Evolutionary conservation across 30 jellyfish, hydroid and myxozoan genomes (phyloP).

Genomic region (Aurelia sp.): DNA sequence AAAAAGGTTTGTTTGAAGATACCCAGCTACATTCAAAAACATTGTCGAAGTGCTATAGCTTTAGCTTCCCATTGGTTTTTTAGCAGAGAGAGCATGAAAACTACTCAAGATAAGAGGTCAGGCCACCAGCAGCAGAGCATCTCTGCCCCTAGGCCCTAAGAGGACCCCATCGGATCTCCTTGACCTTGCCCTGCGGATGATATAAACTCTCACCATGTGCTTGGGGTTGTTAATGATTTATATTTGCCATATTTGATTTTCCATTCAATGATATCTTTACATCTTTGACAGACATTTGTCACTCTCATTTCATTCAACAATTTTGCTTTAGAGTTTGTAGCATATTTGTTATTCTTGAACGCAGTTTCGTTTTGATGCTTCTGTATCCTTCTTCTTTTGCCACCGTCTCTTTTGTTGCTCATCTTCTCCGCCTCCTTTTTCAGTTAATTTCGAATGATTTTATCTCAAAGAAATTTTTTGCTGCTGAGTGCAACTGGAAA

Average conservation of each 20-base stretch:
- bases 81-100: no score
- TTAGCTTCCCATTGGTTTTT: no score
- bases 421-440: neutral
- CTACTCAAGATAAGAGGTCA: no score
- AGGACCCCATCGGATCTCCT: neutral
- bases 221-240: conserved; percentile 86
- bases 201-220: conserved; percentile 74
- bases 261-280: conserved; percentile 95
- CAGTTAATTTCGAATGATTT: neutral
- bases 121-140: no score
- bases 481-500: no score
- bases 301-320: conserved; percentile 61
- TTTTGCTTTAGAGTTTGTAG: conserved; percentile 68
- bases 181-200: neutral
- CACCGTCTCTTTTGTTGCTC: conserved; percentile 83
- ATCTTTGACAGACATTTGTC: conserved; percentile 86
- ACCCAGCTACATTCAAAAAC: no score
- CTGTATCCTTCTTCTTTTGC: conserved; percentile 61
- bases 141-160: neutral
- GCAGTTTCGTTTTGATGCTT: conserved; percentile 73
- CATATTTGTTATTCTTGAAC: conserved; percentile 81
- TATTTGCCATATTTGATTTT: conserved; percentile 88
- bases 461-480: neutral
- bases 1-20: no score
- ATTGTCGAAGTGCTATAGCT: no score